phyloP scores from a whole-genome alignment of 1,140 invertebrate species.

The Megalonaias nervosa region DNA sequence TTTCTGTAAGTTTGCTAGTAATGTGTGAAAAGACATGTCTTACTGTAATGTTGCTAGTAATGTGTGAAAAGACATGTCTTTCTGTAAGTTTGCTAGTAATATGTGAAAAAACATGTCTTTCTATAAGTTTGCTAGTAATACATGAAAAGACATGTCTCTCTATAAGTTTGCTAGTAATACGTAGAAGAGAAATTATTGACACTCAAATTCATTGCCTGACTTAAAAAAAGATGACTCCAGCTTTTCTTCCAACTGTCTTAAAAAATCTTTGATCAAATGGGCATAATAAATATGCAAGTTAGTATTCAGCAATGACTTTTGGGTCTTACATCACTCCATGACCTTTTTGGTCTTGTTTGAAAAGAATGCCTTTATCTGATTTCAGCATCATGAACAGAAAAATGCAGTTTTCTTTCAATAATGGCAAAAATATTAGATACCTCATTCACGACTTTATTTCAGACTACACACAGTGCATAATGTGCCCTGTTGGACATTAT shows the following conservation, averaged over 20 bases:
- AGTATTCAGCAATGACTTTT: too few species aligned
- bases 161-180: too few species aligned
- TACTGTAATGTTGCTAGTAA: too few species aligned
- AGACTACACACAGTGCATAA: constrained; percentile 57
- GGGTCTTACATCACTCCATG: too few species aligned
- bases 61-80: too few species aligned
- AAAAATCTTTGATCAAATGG: not conserved
- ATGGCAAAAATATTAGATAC: not conserved
- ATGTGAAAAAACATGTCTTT: too few species aligned
- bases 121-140: too few species aligned
- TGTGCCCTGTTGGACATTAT: constrained; percentile 62
- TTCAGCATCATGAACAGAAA: not conserved
- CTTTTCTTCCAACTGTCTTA: not conserved
- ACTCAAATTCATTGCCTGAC: not conserved
- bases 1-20: too few species aligned
- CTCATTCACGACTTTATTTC: constrained; percentile 7
- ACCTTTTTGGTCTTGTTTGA: too few species aligned
- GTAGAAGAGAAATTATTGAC: not conserved
- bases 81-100: too few species aligned
- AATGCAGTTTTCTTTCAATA: not conserved
- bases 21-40: too few species aligned
- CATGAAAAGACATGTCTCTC: too few species aligned
- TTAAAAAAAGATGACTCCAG: not conserved
- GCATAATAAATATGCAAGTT: not conserved
- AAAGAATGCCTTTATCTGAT: not conserved